Evolutionary conservation across 2,888 invertebrate species (phyloP), one percentile per base, ranked within the genome.

Genomic region (Plebejus anna): DNA sequence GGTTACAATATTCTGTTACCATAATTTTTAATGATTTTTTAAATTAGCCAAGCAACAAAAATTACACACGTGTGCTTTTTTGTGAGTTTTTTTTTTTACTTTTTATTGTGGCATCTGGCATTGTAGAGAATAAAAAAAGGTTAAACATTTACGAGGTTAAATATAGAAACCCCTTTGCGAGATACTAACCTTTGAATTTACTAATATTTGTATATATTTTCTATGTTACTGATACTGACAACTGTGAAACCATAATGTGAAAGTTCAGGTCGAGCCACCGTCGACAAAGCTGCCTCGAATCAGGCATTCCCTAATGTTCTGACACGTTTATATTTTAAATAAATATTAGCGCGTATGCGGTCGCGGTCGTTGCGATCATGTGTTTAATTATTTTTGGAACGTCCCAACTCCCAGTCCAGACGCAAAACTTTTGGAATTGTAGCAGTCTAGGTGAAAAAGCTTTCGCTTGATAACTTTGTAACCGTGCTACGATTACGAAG

Each of bases 11-110:
- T 47, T 71, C 42, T 47, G 72, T 72, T 72, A 66, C 32, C 16
- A 66, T 66, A 66, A 16, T 66, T 66, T 66, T 66, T 13, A 66
- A 13, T 66, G 32, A 13, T 66, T 66, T 32, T 66, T 66, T 66
- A 16, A 66, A 32, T 66, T 66, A 66, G 32, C 1, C 32, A 11
- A 66, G 66, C 66, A 47, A 72, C 42, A 47, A 72, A 42, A 72
- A 72, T 13, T 6, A 66, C 32, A 66, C 66, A 66, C 28, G 61
- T 66, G 66, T 36, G 32, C 16, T 0, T 66, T 61, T 66, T 66
- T 66, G 36, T 32, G 32, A 66, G 32, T 32, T 36, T 22, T 11
- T 28, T 32, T 66, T 28, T 4, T 13, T 13, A 66, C 28, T 66
- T 13, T 32, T 32, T 36, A 11, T 5, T 13, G 13, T 55, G 66